These are phyloP conservation scores for crab-eating macaque (Macaca fascicularis) DNA, from an alignment of 2,113 vertebrate genomes.

Conservation along the genomic window DNA sequence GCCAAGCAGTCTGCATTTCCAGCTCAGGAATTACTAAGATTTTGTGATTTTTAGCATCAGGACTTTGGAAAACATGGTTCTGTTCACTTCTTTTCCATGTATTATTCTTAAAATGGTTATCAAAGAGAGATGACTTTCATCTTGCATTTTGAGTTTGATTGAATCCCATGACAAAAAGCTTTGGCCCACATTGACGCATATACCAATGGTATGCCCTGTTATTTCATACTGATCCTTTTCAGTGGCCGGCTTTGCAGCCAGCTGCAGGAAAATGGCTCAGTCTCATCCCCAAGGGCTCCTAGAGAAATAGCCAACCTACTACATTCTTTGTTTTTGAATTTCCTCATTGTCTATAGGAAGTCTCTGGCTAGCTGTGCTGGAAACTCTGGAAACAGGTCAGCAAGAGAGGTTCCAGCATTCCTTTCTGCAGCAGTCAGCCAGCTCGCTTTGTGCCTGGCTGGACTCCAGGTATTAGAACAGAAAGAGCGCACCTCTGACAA, in stretches of 20 bases:
- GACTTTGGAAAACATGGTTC: neutral
- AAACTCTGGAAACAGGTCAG: conserved; percentile 33
- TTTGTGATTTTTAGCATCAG: neutral
- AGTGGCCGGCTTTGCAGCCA: accelerated
- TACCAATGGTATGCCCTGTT: neutral
- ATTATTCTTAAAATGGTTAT: neutral
- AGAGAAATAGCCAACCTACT: neutral
- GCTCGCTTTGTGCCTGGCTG: neutral
- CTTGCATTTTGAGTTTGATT: neutral
- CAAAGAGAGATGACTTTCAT: neutral
- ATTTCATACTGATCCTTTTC: neutral
- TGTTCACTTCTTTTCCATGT: neutral
- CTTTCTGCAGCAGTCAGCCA: neutral
- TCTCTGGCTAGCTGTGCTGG: neutral
- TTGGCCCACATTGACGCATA: neutral
- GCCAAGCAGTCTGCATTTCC: neutral
- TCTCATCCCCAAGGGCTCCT: neutral
- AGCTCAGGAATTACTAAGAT: neutral
- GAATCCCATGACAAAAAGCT: neutral
- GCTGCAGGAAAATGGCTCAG: neutral
- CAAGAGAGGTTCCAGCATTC: neutral
- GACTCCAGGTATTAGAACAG: neutral
- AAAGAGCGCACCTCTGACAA: neutral
- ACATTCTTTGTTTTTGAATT: neutral
- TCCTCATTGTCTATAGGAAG: neutral